Conservation (phyloP, 2,888 invertebrate species). For the Hoplodrina ambigua region DNA sequence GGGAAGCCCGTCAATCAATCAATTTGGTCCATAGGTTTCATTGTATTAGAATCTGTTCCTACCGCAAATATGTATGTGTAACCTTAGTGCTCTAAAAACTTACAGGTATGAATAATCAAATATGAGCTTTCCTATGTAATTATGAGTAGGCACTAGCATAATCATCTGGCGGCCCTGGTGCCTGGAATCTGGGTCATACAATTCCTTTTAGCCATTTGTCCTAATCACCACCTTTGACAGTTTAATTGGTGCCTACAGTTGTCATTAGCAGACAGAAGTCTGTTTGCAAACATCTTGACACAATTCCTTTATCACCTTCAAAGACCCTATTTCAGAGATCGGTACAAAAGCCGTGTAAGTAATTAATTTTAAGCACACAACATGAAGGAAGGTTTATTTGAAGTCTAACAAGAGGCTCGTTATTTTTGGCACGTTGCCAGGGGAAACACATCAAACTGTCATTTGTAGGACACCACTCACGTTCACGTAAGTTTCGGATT, state of each 20-base stretch:
- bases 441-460: conserved; percentile 62
- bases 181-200: background rate
- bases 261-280: conserved; percentile 20
- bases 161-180: background rate
- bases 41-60: no score
- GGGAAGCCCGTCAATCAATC: conserved; percentile 7
- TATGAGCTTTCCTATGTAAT: background rate
- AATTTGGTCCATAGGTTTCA: background rate
- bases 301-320: conserved; percentile 30
- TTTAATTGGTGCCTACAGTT: background rate
- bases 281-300: conserved; percentile 40
- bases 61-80: no score
- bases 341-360: conserved; percentile 44
- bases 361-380: conserved; percentile 49
- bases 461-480: conserved; percentile 58
- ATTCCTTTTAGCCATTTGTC: background rate
- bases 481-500: conserved; percentile 59
- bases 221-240: background rate
- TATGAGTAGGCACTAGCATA: background rate
- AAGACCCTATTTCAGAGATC: conserved; percentile 12
- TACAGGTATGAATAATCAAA: no score
- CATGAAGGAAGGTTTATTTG: conserved; percentile 55
- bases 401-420: conserved; percentile 53
- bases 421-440: conserved; percentile 64
- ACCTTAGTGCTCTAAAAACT: no score